phyloP scores from a whole-genome alignment of 1,140 invertebrate genomes.

The Scaptomyza hsui region DNA sequence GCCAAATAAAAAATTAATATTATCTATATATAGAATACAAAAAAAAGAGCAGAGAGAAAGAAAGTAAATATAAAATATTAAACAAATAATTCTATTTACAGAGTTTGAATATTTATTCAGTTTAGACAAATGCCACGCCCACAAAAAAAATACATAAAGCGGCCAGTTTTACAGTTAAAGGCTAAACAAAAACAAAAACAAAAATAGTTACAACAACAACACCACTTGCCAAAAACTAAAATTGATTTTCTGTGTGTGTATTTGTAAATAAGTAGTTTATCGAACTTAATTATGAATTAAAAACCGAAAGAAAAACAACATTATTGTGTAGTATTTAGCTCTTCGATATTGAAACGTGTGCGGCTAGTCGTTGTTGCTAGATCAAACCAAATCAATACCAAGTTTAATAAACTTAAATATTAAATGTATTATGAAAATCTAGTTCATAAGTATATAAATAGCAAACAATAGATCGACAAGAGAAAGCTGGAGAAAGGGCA shows the following conservation, averaged over 20 bases:
- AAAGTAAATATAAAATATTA: constrained; percentile 62
- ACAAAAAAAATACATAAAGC: constrained; percentile 24
- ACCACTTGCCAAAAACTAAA: constrained; percentile 50
- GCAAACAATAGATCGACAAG: constrained; percentile 29
- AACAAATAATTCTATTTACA: constrained; percentile 74
- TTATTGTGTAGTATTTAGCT: constrained; percentile 55
- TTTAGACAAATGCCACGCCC: constrained; percentile 53
- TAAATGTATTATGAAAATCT: constrained; percentile 42
- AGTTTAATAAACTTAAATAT: constrained; percentile 27
- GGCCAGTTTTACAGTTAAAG: constrained; percentile 35
- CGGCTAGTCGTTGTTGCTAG: constrained; percentile 55
- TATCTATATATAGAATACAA: constrained; percentile 37
- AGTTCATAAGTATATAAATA: constrained; percentile 40
- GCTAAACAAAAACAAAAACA: constrained; percentile 30
- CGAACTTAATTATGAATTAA: constrained; percentile 33
- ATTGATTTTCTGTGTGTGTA: constrained; percentile 56
- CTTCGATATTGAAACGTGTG: constrained; percentile 52
- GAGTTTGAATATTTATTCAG: constrained; percentile 67
- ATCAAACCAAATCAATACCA: constrained; percentile 39
- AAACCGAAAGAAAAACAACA: constrained; percentile 10
- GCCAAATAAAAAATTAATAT: constrained; percentile 46
- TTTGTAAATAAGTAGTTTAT: constrained; percentile 71
- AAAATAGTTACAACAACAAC: constrained; percentile 33
- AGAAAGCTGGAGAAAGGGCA: constrained; percentile 31
- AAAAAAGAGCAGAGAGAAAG: constrained; percentile 40